Evolutionary conservation across 64 coral and sea anemone genomes (phyloP).

Genomic region (Astreopora myriophthalma): DNA sequence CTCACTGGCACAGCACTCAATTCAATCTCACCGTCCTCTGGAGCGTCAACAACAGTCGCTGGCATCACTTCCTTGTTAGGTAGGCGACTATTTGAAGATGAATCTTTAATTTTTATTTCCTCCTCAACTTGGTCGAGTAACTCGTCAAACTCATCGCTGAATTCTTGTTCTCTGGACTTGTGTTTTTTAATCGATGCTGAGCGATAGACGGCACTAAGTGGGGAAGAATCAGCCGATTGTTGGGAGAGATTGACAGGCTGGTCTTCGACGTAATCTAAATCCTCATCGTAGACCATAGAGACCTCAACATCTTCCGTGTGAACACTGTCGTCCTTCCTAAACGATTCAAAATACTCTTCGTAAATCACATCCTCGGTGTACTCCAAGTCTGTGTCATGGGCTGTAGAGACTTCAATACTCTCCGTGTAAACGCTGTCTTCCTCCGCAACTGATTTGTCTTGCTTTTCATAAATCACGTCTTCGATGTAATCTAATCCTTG

Average conservation of each 20-base stretch:
- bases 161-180: background rate
- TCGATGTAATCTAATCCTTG: background rate
- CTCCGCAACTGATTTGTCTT: background rate
- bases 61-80: too few species aligned
- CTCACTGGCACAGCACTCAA: too few species aligned
- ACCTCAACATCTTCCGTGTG: background rate
- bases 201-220: background rate
- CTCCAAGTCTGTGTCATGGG: background rate
- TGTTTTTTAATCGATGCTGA: background rate
- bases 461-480: background rate
- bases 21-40: too few species aligned
- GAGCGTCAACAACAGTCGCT: too few species aligned
- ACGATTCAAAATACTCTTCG: background rate
- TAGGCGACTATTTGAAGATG: background rate
- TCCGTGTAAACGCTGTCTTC: background rate
- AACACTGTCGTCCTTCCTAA: background rate
- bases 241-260: too few species aligned
- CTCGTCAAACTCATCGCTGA: background rate
- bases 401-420: background rate
- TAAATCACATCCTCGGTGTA: background rate
- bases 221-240: too few species aligned
- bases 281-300: background rate
- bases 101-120: background rate
- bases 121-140: constrained; percentile 1
- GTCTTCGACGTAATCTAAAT: background rate